Evolutionary conservation across 2,797 vertebrate species (phyloP), one percentile per base, ranked within the genome.

Genomic region (Eulemur mongoz): DNA sequence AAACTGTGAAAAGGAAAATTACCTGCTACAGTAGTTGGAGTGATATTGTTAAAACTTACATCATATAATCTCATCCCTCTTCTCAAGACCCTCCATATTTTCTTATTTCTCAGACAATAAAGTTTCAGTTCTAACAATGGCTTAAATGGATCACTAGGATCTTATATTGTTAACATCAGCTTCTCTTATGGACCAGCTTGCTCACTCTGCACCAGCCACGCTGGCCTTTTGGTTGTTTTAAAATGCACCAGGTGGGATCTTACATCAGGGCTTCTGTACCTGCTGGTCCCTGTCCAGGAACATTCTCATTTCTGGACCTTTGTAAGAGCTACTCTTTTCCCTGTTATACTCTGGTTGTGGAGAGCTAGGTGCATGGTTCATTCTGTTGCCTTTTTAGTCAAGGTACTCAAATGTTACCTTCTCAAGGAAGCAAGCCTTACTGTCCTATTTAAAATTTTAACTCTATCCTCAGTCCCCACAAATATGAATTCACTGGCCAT

Each of bases 281-380:
- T 82, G 4, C 5, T 13, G 2, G 32, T 87, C 3, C 20, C 4
- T 80, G 25, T 54, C 18, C 2, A 67, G 22, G 25, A 5, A 17
- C 10, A 48, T 20, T 27, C 18, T 7, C 5, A 69, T 22, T 13
- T 35, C 43, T 76, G 32, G 43, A 70, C 40, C 25, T 35, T 5
- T 54, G 32, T 14, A 45, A 15, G 8, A 3, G 0, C 2, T 40
- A 7, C 7, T 81, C 9, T 23, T 75, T 59, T 59, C 27, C 8
- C 76, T 57, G 7, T 17, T 17, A 23, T 2, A 5, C 11, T 54
- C 7, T 38, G 13, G 5, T n/a, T 92, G 12, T 25, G 23, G 50
- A 45, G 5, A 40, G 0, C 8, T 30, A 9, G 17, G 18, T 30
- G 0, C 27, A 7, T 54, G 14, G 2, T 22, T 85, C 12, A 1